Percentiles rank a stretch among this genome's conserved stretches.
phyloP scores from a whole-genome alignment of 2,113 vertebrate genomes.

The Sylvilagus bachmani region DNA sequence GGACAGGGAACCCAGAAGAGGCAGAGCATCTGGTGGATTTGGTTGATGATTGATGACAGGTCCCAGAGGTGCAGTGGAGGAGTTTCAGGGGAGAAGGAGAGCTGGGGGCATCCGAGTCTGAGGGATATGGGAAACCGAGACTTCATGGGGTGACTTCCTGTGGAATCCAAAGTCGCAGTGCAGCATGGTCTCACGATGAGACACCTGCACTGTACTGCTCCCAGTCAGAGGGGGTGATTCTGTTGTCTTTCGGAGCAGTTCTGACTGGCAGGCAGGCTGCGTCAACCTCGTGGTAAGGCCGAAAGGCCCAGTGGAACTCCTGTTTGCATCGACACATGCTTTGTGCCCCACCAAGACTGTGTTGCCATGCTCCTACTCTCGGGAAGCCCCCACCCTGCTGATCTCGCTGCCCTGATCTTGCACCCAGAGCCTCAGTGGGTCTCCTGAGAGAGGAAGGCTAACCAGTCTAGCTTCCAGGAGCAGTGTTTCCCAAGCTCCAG shows the following conservation, averaged over 20 bases:
- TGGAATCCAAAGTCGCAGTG: neutral
- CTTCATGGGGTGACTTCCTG: neutral
- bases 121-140: too few relatives aligned
- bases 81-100: neutral
- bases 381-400: too few relatives aligned
- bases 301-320: neutral
- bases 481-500: neutral
- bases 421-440: neutral
- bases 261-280: too few relatives aligned
- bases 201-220: neutral
- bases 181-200: neutral
- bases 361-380: neutral
- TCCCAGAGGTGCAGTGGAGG: neutral
- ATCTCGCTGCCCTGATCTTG: neutral
- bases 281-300: neutral
- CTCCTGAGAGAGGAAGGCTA: neutral
- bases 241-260: neutral
- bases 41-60: neutral
- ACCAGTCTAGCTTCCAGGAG: neutral
- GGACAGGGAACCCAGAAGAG: neutral
- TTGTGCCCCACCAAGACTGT: neutral
- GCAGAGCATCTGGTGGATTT: neutral
- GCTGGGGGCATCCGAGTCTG: neutral
- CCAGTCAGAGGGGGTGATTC: rapidly evolving
- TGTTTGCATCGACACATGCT: neutral